These are phyloP conservation scores for Ceriagrion tenellum DNA, from an alignment of 2,888 invertebrate species.

Conservation along the genomic window DNA sequence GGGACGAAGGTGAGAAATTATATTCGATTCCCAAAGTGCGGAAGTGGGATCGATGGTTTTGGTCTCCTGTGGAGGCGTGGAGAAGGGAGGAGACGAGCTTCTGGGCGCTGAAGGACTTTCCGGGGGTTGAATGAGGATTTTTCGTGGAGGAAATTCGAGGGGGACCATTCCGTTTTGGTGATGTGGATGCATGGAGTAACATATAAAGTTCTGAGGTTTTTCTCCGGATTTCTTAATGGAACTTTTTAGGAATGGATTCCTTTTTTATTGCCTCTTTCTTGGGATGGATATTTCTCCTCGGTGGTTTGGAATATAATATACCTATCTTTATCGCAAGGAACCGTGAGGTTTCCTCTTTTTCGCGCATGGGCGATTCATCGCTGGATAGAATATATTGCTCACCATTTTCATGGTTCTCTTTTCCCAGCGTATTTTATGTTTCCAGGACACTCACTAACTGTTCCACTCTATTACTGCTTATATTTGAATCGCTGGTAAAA, in stretches of 20 bases:
- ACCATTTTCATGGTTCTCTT: constrained; percentile 46
- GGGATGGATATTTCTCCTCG: constrained; percentile 34
- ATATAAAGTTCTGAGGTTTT: constrained; percentile 62
- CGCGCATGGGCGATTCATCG: constrained; percentile 15
- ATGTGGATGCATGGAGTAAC: constrained; percentile 14
- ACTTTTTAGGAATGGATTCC: background rate
- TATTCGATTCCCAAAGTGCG: constrained; percentile 60
- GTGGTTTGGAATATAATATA: background rate
- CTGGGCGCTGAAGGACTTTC: background rate
- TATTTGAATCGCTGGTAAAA: background rate
- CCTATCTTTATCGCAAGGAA: constrained; percentile 22
- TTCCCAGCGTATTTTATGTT: constrained; percentile 12
- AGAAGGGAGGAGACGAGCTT: background rate
- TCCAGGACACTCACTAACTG: background rate
- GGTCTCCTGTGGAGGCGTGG: background rate
- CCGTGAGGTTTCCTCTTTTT: constrained; percentile 1
- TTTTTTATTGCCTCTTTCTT: background rate
- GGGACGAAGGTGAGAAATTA: constrained; percentile 56
- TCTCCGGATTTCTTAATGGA: constrained; percentile 54
- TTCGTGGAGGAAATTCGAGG: background rate
- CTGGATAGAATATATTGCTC: constrained; percentile 48
- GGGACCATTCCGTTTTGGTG: background rate
- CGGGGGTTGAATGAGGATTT: constrained; percentile 22
- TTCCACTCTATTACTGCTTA: constrained; percentile 20
- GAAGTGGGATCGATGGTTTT: constrained; percentile 41